These are phyloP conservation scores for Pseudochaenichthys georgianus DNA, from an alignment of 2,797 vertebrate species.

Conservation along the genomic window DNA sequence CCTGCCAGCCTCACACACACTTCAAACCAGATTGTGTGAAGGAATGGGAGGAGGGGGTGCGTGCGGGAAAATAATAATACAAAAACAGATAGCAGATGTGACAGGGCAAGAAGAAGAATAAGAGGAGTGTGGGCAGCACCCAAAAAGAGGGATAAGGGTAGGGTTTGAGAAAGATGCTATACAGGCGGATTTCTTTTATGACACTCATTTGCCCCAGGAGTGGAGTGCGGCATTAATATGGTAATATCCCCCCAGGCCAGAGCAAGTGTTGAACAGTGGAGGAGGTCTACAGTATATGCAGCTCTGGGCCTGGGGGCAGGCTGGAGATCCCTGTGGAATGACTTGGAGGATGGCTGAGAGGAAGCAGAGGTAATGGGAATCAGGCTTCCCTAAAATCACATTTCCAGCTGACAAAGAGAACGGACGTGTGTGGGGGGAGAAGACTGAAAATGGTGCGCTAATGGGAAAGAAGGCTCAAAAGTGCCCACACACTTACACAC, in stretches of 20 bases:
- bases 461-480: conserved; percentile 46
- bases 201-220: conserved; percentile 72
- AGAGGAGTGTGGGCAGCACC: conserved; percentile 28
- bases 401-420: conserved; percentile 73
- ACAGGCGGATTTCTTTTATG: conserved; percentile 57
- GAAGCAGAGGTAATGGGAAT: conserved; percentile 72
- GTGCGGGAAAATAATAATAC: conserved; percentile 46
- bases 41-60: conserved; percentile 57
- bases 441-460: conserved; percentile 49
- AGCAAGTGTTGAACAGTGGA: conserved; percentile 66
- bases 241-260: conserved; percentile 75
- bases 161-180: conserved; percentile 59
- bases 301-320: conserved; percentile 56
- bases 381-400: conserved; percentile 74
- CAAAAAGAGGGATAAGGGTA: conserved; percentile 11
- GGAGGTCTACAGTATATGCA: conserved; percentile 77
- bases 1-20: conserved; percentile 80
- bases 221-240: conserved; percentile 80
- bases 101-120: conserved; percentile 21
- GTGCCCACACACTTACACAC: conserved; percentile 9
- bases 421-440: conserved; percentile 28
- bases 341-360: conserved; percentile 57
- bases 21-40: conserved; percentile 76
- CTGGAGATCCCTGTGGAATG: conserved; percentile 66
- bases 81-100: conserved; percentile 63